phyloP scores from a whole-genome alignment of 1,140 invertebrate genomes.

The Bicyclus anynana region DNA sequence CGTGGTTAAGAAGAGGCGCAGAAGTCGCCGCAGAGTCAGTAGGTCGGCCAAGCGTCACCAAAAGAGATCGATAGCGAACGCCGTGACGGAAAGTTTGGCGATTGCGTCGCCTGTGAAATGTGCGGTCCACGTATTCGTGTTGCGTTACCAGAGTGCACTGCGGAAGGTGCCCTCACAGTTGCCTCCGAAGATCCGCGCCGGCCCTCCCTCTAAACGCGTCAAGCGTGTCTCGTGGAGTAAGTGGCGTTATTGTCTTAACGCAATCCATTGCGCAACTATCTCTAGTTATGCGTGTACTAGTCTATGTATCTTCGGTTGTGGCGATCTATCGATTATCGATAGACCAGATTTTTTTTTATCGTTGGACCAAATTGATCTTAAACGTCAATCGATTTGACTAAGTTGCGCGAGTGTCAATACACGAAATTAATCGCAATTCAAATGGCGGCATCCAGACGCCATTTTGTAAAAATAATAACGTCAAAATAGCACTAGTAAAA shows the following conservation, averaged over 20 bases:
- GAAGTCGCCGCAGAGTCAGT: slow-evolving; percentile 42
- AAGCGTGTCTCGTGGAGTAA: slow-evolving; percentile 71
- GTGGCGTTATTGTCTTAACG: slow-evolving; percentile 14
- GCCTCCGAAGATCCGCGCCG: slow-evolving; percentile 56
- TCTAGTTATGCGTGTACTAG: not conserved
- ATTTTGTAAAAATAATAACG: too few species aligned
- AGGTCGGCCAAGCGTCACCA: slow-evolving; percentile 40
- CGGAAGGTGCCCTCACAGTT: slow-evolving; percentile 56
- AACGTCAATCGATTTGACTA: too few species aligned
- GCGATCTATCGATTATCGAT: too few species aligned
- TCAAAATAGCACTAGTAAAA: too few species aligned
- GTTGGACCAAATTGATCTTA: too few species aligned
- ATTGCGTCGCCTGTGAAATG: slow-evolving; percentile 45
- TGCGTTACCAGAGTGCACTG: slow-evolving; percentile 59
- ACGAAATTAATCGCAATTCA: too few species aligned
- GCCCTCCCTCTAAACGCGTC: slow-evolving; percentile 58
- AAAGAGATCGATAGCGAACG: slow-evolving; percentile 22
- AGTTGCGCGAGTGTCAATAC: too few species aligned
- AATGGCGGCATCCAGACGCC: too few species aligned
- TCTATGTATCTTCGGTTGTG: too few species aligned
- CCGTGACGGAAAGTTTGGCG: slow-evolving; percentile 12
- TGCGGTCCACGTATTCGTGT: slow-evolving; percentile 56
- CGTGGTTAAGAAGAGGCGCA: slow-evolving; percentile 38
- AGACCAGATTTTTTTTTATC: too few species aligned
- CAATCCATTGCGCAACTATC: not conserved